Percentiles rank a stretch among this genome's conserved stretches.
phyloP scores from a whole-genome alignment of 2,113 vertebrate genomes.

The Micronisus gabar region DNA sequence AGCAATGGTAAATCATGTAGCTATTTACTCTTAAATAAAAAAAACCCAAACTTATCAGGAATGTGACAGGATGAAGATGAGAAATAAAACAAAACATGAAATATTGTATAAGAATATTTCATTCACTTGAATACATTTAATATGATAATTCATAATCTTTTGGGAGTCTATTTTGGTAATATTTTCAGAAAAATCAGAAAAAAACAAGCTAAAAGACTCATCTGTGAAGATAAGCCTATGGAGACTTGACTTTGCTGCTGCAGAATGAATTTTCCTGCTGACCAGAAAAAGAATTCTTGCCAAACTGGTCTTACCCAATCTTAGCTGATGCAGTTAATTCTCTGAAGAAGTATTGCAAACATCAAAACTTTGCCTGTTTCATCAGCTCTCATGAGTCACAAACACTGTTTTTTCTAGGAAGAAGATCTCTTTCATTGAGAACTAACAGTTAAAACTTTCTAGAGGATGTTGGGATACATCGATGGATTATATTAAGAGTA shows the following conservation, averaged over 20 bases:
- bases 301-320: background rate
- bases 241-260: background rate
- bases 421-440: background rate
- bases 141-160: background rate
- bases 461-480: background rate
- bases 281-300: background rate
- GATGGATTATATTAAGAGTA: background rate
- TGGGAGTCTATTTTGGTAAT: too few species aligned
- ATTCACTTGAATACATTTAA: background rate
- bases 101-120: background rate
- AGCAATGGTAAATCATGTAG: background rate
- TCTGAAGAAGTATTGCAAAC: background rate
- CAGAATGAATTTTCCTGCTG: background rate
- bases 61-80: background rate
- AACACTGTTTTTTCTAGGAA: background rate
- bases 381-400: background rate
- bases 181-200: background rate
- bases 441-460: background rate
- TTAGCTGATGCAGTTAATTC: conserved; percentile 8
- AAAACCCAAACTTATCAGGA: background rate
- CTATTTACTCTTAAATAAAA: background rate
- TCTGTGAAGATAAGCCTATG: background rate
- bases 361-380: background rate
- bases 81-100: background rate
- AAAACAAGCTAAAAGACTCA: background rate